Evolutionary conservation across 2,888 invertebrate species (phyloP).

Genomic region (Gibbula magus): DNA sequence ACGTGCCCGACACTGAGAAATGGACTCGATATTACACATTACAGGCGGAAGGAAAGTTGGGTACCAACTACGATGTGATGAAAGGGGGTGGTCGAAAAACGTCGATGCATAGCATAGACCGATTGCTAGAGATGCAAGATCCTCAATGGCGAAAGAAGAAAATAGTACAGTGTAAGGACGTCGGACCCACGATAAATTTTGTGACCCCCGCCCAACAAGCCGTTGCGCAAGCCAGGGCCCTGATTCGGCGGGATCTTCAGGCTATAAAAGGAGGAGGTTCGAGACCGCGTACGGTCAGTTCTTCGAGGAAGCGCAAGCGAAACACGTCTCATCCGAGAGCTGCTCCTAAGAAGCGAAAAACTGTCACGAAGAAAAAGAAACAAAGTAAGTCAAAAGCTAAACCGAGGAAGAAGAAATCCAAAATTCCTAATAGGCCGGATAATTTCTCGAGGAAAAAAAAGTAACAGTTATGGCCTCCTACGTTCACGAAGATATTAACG

Average conservation of each 20-base stretch:
- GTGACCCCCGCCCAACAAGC: neutral
- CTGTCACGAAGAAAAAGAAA: no score
- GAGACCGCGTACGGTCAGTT: neutral
- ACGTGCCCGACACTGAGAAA: neutral
- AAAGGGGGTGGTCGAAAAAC: neutral
- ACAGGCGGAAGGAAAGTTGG: neutral
- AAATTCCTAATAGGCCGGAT: neutral
- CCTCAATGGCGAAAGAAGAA: neutral
- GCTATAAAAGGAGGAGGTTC: constrained; percentile 1
- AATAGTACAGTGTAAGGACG: neutral
- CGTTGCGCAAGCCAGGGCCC: neutral
- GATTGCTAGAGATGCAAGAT: neutral
- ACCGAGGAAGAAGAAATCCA: neutral
- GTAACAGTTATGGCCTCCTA: neutral
- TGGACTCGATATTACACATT: neutral
- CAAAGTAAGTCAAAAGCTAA: neutral
- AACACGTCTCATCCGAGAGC: neutral
- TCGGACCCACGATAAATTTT: neutral
- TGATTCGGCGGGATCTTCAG: neutral
- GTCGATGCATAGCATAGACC: neutral
- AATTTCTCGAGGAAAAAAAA: neutral
- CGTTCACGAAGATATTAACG: neutral
- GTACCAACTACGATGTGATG: neutral
- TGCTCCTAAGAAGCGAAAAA: neutral
- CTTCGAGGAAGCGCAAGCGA: neutral